Conservation (phyloP, 2,888 invertebrate genomes). For the Carpatolechia fugitivella region DNA sequence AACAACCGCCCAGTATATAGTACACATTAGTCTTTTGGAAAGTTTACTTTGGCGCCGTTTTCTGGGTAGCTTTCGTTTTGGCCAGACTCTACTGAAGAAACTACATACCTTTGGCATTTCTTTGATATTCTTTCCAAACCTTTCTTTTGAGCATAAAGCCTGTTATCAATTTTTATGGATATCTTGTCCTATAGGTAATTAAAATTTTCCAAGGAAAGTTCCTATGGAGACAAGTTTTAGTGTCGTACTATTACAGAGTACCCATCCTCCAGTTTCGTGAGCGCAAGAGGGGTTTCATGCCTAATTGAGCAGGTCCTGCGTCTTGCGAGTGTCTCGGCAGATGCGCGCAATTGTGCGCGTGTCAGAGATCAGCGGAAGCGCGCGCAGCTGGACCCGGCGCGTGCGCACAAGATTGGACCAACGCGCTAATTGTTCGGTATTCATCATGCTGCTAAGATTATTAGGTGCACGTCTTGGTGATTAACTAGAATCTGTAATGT, state of each 20-base stretch:
- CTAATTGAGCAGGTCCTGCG: slow-evolving; percentile 56
- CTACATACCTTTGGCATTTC: too few relatives aligned
- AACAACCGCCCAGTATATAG: too few relatives aligned
- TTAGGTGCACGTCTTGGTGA: slow-evolving; percentile 3
- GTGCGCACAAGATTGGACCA: slow-evolving; percentile 38
- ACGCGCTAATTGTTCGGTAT: slow-evolving; percentile 40
- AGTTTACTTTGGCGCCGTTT: too few relatives aligned
- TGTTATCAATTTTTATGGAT: too few relatives aligned
- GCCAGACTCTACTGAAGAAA: too few relatives aligned
- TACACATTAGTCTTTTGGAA: too few relatives aligned
- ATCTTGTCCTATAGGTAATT: too few relatives aligned
- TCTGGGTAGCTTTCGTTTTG: too few relatives aligned
- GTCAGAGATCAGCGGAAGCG: slow-evolving; percentile 79
- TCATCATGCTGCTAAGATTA: slow-evolving; percentile 36
- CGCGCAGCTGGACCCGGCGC: slow-evolving; percentile 38
- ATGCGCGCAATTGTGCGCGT: slow-evolving; percentile 67
- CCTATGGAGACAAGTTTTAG: too few relatives aligned
- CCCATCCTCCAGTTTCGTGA: background rate
- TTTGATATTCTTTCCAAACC: too few relatives aligned
- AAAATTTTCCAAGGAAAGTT: too few relatives aligned
- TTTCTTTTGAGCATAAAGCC: too few relatives aligned
- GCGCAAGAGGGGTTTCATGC: slow-evolving; percentile 43
- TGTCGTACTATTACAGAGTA: background rate
- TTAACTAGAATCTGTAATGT: slow-evolving; percentile 3
- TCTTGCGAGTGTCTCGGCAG: slow-evolving; percentile 52